A percentile compares a stretch with the other conserved stretches of the same genome.
phyloP scores from a whole-genome alignment of 2,113 vertebrate genomes.

The Microcebus jonahi region DNA sequence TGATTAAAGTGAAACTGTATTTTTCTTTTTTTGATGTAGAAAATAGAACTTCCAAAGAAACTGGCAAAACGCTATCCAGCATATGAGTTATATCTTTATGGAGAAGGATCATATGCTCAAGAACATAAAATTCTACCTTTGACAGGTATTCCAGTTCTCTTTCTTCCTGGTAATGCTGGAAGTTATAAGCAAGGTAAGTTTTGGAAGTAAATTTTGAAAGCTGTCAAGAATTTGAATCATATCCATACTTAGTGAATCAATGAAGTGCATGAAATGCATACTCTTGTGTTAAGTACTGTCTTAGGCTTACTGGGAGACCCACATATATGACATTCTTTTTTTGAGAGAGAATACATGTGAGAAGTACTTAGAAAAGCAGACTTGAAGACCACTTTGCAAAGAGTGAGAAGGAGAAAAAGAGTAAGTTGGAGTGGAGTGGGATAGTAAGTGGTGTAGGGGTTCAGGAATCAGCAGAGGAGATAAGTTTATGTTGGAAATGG shows the following conservation, averaged over 20 bases:
- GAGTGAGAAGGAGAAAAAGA: constrained; percentile 9
- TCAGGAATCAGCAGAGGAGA: background rate
- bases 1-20: background rate
- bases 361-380: background rate
- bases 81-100: constrained; percentile 96
- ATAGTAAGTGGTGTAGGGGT: background rate
- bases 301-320: background rate
- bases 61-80: constrained; percentile 91
- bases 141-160: constrained; percentile 96
- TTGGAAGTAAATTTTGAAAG: constrained; percentile 7
- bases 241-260: background rate
- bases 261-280: background rate
- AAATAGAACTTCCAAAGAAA: constrained; percentile 93
- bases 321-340: background rate
- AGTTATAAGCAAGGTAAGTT: constrained; percentile 96
- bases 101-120: constrained; percentile 94
- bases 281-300: background rate
- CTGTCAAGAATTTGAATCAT: background rate
- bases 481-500: background rate
- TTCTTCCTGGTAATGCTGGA: constrained; percentile 97
- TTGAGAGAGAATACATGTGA: background rate
- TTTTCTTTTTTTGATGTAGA: constrained; percentile 84
- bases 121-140: constrained; percentile 92
- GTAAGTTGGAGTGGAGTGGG: background rate
- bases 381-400: background rate